These are phyloP conservation scores for Escarpia spicata DNA, from an alignment of 2,888 invertebrate species.

Conservation along the genomic window DNA sequence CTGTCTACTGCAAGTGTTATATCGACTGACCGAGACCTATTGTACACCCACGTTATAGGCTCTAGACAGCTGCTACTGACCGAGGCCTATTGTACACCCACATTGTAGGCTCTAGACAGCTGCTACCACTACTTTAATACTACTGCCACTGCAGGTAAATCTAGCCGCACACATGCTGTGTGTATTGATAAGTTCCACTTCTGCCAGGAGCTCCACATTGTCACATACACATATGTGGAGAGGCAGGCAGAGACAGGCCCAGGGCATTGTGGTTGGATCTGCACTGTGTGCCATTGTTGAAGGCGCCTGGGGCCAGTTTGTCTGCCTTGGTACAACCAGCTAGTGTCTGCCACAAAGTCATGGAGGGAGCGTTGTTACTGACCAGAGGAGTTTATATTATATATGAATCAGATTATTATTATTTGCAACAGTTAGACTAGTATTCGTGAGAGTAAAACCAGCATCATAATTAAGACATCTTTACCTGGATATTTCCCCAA, in stretches of 20 bases:
- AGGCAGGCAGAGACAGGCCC: background rate
- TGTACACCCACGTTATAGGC: background rate
- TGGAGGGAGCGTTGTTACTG: background rate
- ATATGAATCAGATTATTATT: background rate
- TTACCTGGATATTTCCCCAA: too few relatives aligned
- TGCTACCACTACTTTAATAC: background rate
- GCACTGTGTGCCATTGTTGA: background rate
- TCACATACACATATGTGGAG: background rate
- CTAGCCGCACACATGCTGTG: background rate
- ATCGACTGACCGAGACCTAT: too few relatives aligned
- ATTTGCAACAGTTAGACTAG: background rate
- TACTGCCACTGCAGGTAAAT: background rate
- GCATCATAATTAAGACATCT: background rate
- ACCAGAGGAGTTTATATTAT: background rate
- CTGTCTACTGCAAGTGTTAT: too few relatives aligned
- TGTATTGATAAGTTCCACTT: background rate
- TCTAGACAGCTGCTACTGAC: background rate
- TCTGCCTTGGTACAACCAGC: background rate
- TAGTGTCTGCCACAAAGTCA: background rate
- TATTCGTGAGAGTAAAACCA: background rate
- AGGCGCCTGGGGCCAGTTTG: background rate
- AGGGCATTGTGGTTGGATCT: background rate
- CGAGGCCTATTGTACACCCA: background rate
- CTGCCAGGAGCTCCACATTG: background rate
- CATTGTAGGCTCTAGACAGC: background rate